phyloP scores from a whole-genome alignment of 2,797 vertebrate genomes.

The Nannoperca obscura region DNA sequence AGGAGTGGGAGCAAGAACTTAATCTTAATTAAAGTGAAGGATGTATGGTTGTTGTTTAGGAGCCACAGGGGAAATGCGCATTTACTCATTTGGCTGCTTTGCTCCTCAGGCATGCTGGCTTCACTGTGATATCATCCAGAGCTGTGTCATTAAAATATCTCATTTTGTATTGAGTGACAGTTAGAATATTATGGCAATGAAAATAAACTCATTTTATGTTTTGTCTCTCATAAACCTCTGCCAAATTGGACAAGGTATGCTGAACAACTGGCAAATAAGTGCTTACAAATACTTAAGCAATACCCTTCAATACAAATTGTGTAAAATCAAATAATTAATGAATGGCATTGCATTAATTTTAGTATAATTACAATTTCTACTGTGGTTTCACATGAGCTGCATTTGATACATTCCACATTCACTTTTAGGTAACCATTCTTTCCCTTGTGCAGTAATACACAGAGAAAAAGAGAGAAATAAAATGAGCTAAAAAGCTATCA shows the following conservation, averaged over 20 bases:
- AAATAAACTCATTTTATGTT: constrained; percentile 51
- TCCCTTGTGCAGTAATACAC: constrained; percentile 83
- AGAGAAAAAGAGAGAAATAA: constrained; percentile 77
- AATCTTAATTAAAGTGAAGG: constrained; percentile 80
- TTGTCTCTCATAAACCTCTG: constrained; percentile 32
- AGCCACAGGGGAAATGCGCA: constrained; percentile 73
- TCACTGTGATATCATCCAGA: constrained; percentile 73
- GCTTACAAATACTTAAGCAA: constrained; percentile 23
- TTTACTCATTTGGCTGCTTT: constrained; percentile 76
- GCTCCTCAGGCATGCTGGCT: constrained; percentile 75
- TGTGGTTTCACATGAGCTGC: constrained; percentile 23
- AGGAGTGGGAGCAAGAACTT: constrained; percentile 56
- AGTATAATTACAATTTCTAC: constrained; percentile 22
- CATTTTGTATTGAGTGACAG: constrained; percentile 76
- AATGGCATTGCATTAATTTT: constrained; percentile 34
- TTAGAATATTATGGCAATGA: constrained; percentile 51
- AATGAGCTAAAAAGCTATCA: constrained; percentile 89
- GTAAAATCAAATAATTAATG: constrained; percentile 35
- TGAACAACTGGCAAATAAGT: constrained; percentile 26
- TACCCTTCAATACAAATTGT: constrained; percentile 30
- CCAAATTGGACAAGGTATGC: constrained; percentile 23
- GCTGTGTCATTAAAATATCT: constrained; percentile 71
- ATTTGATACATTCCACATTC: constrained; percentile 32
- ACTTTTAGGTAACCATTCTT: constrained; percentile 86
- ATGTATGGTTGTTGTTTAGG: constrained; percentile 76